These are phyloP conservation scores for Sitta europaea DNA, from an alignment of 2,113 vertebrate genomes.

Conservation along the genomic window DNA sequence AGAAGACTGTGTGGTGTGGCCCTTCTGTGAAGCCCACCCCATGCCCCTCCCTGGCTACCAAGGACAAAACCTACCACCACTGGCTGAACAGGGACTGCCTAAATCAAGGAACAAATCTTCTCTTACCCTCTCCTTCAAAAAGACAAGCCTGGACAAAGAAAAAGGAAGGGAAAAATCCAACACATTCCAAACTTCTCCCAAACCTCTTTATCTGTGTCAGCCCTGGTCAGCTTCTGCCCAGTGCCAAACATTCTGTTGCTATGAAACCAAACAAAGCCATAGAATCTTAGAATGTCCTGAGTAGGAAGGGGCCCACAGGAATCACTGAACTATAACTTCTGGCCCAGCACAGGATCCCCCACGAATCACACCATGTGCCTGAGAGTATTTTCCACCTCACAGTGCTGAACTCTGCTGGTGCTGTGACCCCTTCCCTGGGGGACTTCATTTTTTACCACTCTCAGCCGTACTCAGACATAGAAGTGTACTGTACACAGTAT, in stretches of 20 bases:
- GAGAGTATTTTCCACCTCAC: not conserved
- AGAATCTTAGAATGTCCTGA: not conserved
- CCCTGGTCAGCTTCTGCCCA: not conserved
- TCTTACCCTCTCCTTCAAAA: not conserved
- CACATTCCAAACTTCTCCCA: not conserved
- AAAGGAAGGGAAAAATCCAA: fast-evolving
- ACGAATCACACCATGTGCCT: not conserved
- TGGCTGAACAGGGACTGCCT: not conserved
- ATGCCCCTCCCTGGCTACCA: not conserved
- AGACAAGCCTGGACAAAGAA: not conserved
- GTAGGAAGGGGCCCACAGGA: not conserved
- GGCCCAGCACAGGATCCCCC: not conserved
- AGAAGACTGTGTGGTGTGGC: not conserved
- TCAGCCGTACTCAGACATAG: not conserved
- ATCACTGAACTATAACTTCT: not conserved
- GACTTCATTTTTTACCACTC: not conserved
- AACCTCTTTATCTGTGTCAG: not conserved
- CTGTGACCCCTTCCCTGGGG: not conserved
- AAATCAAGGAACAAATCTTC: fast-evolving
- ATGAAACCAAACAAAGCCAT: not conserved
- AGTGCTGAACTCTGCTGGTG: not conserved
- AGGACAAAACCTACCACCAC: not conserved
- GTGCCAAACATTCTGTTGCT: not conserved
- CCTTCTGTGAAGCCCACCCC: not conserved
- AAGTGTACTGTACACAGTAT: not conserved